Percentiles rank a stretch among this genome's conserved stretches.
Evolutionary conservation across 2,888 invertebrate species (phyloP).

Genomic region (Gryllus longicercus): DNA sequence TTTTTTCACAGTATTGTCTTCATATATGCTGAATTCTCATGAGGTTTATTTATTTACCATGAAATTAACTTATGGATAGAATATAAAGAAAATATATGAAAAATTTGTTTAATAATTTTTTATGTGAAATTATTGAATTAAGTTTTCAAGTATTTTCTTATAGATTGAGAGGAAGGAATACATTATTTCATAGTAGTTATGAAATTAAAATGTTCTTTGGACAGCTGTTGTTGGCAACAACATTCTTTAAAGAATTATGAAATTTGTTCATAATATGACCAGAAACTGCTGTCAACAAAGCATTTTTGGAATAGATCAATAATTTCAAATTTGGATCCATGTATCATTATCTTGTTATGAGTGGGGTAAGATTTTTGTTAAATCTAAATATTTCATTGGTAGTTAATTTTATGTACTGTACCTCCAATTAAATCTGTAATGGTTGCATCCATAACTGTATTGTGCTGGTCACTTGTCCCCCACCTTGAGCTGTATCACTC

Average conservation of each 20-base stretch:
- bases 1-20: neutral
- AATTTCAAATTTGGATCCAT: neutral
- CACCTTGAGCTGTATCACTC: slow-evolving; percentile 30
- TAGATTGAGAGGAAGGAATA: neutral
- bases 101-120: slow-evolving; percentile 18
- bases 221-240: too few relatives aligned
- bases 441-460: slow-evolving; percentile 24
- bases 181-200: too few relatives aligned
- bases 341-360: neutral
- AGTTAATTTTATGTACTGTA: slow-evolving; percentile 11
- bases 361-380: too few relatives aligned
- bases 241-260: too few relatives aligned
- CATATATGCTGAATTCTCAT: neutral
- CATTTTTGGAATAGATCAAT: too few relatives aligned
- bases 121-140: slow-evolving; percentile 23
- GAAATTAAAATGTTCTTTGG: too few relatives aligned
- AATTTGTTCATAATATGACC: too few relatives aligned
- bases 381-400: neutral
- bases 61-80: slow-evolving; percentile 18
- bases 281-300: too few relatives aligned
- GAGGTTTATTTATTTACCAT: neutral
- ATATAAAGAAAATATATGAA: slow-evolving; percentile 19
- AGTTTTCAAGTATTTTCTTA: slow-evolving; percentile 3
- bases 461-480: slow-evolving; percentile 35
- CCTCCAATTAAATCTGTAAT: slow-evolving; percentile 23